A percentile compares a stretch with the other conserved stretches of the same genome.
These are phyloP conservation scores for Pyrrhia umbra DNA, from an alignment of 2,888 invertebrate species.

Conservation along the genomic window DNA sequence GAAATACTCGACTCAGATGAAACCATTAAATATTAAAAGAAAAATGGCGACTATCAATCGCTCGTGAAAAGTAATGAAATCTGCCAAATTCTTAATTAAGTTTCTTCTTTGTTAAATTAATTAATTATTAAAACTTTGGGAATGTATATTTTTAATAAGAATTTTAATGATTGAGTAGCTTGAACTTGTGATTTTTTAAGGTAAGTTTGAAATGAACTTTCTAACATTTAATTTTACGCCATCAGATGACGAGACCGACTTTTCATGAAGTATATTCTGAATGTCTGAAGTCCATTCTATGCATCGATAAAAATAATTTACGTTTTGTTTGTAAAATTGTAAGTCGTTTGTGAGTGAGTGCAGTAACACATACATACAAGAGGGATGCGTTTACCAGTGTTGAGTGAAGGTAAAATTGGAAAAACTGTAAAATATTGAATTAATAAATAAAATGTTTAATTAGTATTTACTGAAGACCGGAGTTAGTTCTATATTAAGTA, in stretches of 20 bases:
- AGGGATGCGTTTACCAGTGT: too few species aligned
- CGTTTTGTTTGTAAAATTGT: too few species aligned
- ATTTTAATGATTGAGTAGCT: slow-evolving; percentile 44
- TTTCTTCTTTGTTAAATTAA: slow-evolving; percentile 45
- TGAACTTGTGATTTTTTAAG: slow-evolving; percentile 12
- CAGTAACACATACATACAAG: too few species aligned
- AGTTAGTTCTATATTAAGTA: too few species aligned
- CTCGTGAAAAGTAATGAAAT: slow-evolving; percentile 43
- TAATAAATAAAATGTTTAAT: too few species aligned
- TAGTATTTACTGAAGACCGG: too few species aligned
- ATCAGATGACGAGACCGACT: not conserved
- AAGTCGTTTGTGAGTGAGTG: too few species aligned
- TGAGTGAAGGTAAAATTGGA: too few species aligned
- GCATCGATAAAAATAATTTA: too few species aligned
- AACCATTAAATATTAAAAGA: slow-evolving; percentile 30
- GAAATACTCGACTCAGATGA: not conserved
- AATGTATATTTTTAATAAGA: slow-evolving; percentile 33
- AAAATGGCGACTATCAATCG: slow-evolving; percentile 56
- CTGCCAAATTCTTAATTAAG: slow-evolving; percentile 55
- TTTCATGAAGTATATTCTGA: too few species aligned
- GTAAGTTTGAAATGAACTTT: not conserved
- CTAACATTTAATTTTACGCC: not conserved
- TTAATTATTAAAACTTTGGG: slow-evolving; percentile 42
- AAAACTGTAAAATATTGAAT: too few species aligned
- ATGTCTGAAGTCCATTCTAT: too few species aligned